Base-by-base conservation (phyloP, 2,113 vertebrate genomes). In the Mandrillus leucophaeus region DNA sequence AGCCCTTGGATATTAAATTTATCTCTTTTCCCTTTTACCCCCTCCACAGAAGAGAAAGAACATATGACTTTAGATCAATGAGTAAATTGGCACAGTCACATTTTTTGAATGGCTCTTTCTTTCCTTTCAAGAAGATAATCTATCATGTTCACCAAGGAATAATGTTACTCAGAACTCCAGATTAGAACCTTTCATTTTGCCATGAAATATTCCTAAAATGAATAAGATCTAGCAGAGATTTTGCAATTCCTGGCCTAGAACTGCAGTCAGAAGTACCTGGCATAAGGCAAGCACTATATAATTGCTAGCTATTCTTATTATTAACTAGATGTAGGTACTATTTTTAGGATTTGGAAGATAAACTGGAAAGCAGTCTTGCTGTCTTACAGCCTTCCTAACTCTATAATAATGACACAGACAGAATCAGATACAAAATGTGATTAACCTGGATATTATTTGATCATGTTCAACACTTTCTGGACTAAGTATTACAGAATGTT, bases 181-280 rank as follows among this genome's bases (percentile, higher is more conserved):
- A 32, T 90, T 57, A 52, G 64, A 90, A 92, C 55, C 27, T 88
- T 38, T 68, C n/a, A 10, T 59, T 96, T 89, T 95, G 55, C 45
- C 45, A 82, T 35, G 82, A 93, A 96, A 89, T 76, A 91, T 48
- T 73, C 27, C 22, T 94, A 87, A 92, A 90, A 43, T 27, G 92
- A 12, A 20, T n/a, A 75, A 92, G 23, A 81, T 40, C 70, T 78
- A 30, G 48, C 80, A 59, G 59, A 66, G 38, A 70, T 88, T 90
- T 94, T 93, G 25, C 32, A 95, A 68, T 30, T 50, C 64, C 66
- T 16, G 32, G 10, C 88, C 90, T 85, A 72, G 8, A 92, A 61
- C 13, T 86, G 64, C 27, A 64, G 12, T 30, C 27, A 32, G 61
- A 64, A 64, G 61, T 75, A 30, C 27, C 50, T 70, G 38, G 23